Conservation (phyloP, 1,140 invertebrate species). For the Tetramorium parvispinum region DNA sequence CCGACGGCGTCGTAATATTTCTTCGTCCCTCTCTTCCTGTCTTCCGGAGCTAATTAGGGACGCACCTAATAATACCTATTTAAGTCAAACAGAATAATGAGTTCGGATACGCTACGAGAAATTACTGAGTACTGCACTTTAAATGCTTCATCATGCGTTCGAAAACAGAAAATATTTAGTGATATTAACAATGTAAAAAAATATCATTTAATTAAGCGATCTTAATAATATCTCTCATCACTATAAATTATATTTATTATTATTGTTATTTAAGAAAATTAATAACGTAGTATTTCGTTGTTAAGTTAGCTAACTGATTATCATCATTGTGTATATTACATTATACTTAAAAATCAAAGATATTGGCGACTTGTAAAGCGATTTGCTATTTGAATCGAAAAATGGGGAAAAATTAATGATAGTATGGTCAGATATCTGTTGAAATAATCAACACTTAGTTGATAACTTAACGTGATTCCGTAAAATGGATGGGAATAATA, state of each 20-base stretch:
- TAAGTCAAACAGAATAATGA: constrained; percentile 57
- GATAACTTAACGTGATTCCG: constrained; percentile 32
- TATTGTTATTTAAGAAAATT: not conserved
- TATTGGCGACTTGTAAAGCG: not conserved
- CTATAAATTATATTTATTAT: not conserved
- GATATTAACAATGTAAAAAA: not conserved
- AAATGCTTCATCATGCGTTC: not conserved
- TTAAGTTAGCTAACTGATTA: not conserved
- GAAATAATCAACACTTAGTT: constrained; percentile 35
- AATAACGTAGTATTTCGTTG: not conserved
- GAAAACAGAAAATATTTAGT: constrained; percentile 3
- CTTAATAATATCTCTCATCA: not conserved
- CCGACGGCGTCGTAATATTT: constrained; percentile 51
- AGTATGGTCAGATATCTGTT: not conserved
- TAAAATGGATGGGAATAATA: constrained; percentile 47
- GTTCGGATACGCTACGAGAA: constrained; percentile 14
- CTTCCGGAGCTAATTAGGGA: constrained; percentile 52
- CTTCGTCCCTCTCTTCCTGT: constrained; percentile 51
- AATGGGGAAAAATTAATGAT: not conserved
- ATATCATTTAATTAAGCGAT: not conserved
- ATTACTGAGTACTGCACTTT: constrained; percentile 26
- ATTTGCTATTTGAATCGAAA: not conserved
- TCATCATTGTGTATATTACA: not conserved
- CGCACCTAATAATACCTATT: constrained; percentile 55
- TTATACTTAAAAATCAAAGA: not conserved